Percentiles rank a stretch among this genome's conserved stretches.
These are phyloP conservation scores for Bradysia coprophila DNA, from an alignment of 1,140 invertebrate species.

Conservation along the genomic window DNA sequence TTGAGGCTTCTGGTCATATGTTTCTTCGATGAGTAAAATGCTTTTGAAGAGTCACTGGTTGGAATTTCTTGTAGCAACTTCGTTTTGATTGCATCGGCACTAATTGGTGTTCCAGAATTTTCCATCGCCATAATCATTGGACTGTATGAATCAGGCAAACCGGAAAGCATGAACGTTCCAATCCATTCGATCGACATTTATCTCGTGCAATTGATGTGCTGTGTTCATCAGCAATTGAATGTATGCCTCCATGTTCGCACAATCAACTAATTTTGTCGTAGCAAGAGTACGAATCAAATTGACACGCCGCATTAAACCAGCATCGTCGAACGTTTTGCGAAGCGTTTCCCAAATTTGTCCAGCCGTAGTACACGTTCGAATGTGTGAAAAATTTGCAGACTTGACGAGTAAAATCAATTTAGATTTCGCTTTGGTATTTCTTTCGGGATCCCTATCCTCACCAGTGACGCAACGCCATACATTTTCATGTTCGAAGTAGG, in stretches of 20 bases:
- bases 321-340: conserved; percentile 14
- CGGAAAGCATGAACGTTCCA: conserved; percentile 15
- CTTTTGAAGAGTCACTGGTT: neutral
- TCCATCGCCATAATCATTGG: conserved; percentile 17
- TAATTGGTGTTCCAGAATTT: neutral
- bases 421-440: too few species aligned
- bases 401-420: too few species aligned
- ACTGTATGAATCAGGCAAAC: conserved; percentile 14
- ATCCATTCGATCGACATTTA: conserved; percentile 15
- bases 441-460: too few species aligned
- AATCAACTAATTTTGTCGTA: conserved; percentile 12
- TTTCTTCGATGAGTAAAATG: conserved; percentile 1
- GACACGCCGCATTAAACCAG: conserved; percentile 16
- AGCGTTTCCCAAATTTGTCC: conserved; percentile 14
- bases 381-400: conserved; percentile 14
- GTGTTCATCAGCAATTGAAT: conserved; percentile 11
- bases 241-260: conserved; percentile 15
- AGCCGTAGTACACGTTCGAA: conserved; percentile 9
- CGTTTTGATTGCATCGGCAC: too few species aligned
- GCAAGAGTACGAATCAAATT: conserved; percentile 12
- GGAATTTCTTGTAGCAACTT: too few species aligned
- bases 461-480: too few species aligned
- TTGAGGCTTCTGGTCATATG: too few species aligned
- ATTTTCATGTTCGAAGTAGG: too few species aligned
- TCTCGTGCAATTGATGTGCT: neutral